Base-by-base conservation (phyloP, 2,113 vertebrate species). In the Chaetura pelagica region DNA sequence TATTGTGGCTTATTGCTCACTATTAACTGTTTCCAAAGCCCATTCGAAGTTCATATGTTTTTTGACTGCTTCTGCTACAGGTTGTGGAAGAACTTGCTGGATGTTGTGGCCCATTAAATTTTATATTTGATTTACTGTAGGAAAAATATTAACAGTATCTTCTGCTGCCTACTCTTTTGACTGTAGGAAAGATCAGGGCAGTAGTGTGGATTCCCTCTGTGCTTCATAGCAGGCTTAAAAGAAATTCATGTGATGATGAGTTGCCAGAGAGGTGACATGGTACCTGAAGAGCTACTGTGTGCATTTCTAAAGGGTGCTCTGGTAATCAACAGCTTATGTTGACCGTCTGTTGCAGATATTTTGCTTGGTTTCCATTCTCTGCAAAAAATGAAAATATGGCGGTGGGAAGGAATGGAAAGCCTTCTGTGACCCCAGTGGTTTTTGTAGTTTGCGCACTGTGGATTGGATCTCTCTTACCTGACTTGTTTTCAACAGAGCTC, bases 1-100 rank as follows among this genome's bases (percentile, higher is more conserved):
- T 94, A 90, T 86, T 95, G 88, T 91, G 83, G 48, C 32, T 84
- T 92, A 57, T 78, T 96, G 77, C 52, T 46, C 61, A 61, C 35
- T 52, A 66, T 84, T 82, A 87, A 34, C 58, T 87, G 23, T 73
- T 78, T 95, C 63, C 38, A 83, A 96, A 93, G 71, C 17, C n/a
- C 64, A 15, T 90, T 93, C 0, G 3, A 93, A 96, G 72, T 15
- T 48, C 40, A 18, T 57, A n/a, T 61, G 66, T 51, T 89, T 55
- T 52, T 83, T 94, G 82, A 74, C 34, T 87, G 15, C 24, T 85
- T 96, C 84, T 95, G 57, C 92, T 90, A 66, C 71, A 93, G 77
- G 90, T 22, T 81, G 89, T 76, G 93, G 90, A 94, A 81, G 59
- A 73, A 72, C 91, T 24, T 85, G 7, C 44, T 73, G 10, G 16